These are phyloP conservation scores for Platichthys flesus DNA, from an alignment of 2,113 vertebrate genomes.

Conservation along the genomic window DNA sequence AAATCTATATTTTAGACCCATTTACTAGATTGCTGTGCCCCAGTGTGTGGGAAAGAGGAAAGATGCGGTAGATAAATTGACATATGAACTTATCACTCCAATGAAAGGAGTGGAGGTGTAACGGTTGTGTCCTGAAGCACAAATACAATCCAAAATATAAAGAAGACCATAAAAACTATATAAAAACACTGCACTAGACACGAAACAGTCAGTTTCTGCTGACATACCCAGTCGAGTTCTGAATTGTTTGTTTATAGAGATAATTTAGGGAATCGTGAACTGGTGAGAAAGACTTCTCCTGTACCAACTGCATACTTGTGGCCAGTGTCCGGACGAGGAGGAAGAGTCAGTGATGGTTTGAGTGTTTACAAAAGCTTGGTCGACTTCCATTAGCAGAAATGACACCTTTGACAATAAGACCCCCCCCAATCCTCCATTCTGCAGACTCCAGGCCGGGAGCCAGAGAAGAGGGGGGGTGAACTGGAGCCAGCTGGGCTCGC, in stretches of 20 bases:
- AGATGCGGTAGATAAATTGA: neutral
- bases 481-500: constrained; percentile 51
- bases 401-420: constrained; percentile 55
- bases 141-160: neutral
- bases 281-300: constrained; percentile 18
- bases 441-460: constrained; percentile 51
- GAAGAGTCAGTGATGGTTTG: constrained; percentile 28
- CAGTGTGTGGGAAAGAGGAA: neutral
- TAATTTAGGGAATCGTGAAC: constrained; percentile 24
- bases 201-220: constrained; percentile 24
- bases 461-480: constrained; percentile 49
- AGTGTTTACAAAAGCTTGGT: constrained; percentile 37
- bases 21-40: neutral
- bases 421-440: constrained; percentile 35
- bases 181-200: neutral
- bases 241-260: constrained; percentile 47
- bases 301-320: constrained; percentile 38
- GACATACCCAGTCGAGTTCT: constrained; percentile 28
- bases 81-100: neutral
- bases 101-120: neutral
- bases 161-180: neutral
- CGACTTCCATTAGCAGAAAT: constrained; percentile 58
- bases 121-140: neutral
- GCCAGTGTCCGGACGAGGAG: constrained; percentile 12
- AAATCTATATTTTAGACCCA: constrained; percentile 5